Evolutionary conservation across 64 coral and sea anemone genomes (phyloP), one percentile per base, ranked within the genome.

Genomic region (Actinia tenebrosa): DNA sequence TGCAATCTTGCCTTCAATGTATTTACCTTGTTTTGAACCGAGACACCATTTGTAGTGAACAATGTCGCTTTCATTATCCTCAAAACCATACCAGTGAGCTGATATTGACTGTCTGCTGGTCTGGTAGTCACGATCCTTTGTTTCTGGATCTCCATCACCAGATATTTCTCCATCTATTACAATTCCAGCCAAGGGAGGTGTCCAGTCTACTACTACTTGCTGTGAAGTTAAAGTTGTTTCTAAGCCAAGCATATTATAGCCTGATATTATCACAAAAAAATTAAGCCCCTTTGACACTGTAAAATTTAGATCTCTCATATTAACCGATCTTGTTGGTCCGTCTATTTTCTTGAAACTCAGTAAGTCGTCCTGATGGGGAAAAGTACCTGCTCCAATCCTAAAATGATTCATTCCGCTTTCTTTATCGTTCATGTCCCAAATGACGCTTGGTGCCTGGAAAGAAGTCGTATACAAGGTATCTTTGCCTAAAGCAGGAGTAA

Each of bases 401-500:
- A 94, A 98, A 77, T 98, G 22, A n/a, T 75, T 66, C 27, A 98
- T 87, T 77, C 86, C 92, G 56, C 95, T 98, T 83, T 98, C 95
- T 42, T 79, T 71, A 16, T 98, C 95, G 17, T 89, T 86, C 44
- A 93, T 81, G 20, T 88, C 85, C 95, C 95, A 98, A 13, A 92
- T 94, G 58, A 98, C 58, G 0, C 86, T 90, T 63, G 95, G 95
- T 4, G 92, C 89, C 79, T 92, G 84, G 43, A 82, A 64, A 17
- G 92, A 79, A 15, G 77, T 87, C 60, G 94, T 79, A 82, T 94
- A 98, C n/a, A 88, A 71, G 52, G 81, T 87, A 58, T 60, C 87
- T 77, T 91, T 89, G 22, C 94, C 90, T 37, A 60, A 84, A 60
- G 77, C 45, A 10, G 91, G 91, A 45, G 91, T 86, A 53, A 96